These are phyloP conservation scores for Carollia perspicillata DNA, from an alignment of 2,113 vertebrate species.

Conservation along the genomic window DNA sequence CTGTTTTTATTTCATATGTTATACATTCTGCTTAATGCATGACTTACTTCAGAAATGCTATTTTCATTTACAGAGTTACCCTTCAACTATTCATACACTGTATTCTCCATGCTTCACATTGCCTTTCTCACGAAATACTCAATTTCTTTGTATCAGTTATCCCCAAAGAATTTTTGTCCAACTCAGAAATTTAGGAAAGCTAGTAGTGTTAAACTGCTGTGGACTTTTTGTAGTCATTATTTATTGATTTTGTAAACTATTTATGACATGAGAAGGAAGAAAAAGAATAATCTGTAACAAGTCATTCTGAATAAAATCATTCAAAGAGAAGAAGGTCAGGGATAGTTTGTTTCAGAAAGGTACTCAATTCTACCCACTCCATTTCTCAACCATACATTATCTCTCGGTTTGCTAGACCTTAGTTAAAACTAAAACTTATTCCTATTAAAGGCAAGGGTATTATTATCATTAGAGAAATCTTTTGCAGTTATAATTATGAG, in stretches of 20 bases:
- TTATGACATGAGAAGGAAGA: neutral
- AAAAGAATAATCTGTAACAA: conserved; percentile 10
- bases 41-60: neutral
- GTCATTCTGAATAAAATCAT: conserved; percentile 10
- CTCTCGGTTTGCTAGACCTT: conserved; percentile 53
- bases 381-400: conserved; percentile 17
- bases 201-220: neutral
- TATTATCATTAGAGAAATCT: conserved; percentile 72
- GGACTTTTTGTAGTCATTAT: neutral
- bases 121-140: neutral
- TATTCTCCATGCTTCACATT: neutral
- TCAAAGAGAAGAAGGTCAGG: neutral
- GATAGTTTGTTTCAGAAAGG: conserved; percentile 29
- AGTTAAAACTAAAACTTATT: conserved; percentile 47
- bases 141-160: conserved; percentile 4
- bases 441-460: conserved; percentile 59
- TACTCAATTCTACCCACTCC: neutral
- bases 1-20: neutral
- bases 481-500: conserved; percentile 65
- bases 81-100: neutral
- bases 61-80: neutral
- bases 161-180: neutral
- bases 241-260: conserved; percentile 23
- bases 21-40: neutral
- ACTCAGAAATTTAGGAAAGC: conserved; percentile 3